phyloP scores from a whole-genome alignment of 1,140 invertebrate genomes.

The Drosophila pseudoobscura region DNA sequence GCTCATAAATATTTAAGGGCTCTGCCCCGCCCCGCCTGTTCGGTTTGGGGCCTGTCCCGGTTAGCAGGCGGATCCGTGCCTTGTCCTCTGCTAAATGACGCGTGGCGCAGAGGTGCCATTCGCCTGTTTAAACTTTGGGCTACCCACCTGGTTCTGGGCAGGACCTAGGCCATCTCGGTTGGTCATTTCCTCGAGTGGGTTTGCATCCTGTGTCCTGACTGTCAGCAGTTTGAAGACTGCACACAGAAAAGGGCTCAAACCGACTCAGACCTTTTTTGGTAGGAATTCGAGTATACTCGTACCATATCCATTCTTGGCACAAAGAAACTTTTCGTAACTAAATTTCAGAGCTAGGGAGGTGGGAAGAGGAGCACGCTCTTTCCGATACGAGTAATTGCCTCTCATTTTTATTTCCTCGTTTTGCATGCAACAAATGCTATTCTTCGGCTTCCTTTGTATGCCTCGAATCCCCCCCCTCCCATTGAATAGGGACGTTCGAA shows the following conservation, averaged over 20 bases:
- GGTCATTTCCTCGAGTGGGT: slow-evolving; percentile 46
- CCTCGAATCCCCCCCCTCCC: too few relatives aligned
- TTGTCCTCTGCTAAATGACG: slow-evolving; percentile 59
- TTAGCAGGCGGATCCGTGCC: slow-evolving; percentile 29
- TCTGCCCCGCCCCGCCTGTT: slow-evolving; percentile 4
- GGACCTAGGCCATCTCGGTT: slow-evolving; percentile 27
- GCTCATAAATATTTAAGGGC: slow-evolving; percentile 61
- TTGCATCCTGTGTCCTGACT: slow-evolving; percentile 31
- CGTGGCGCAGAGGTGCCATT: slow-evolving; percentile 66
- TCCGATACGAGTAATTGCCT: slow-evolving; percentile 52
- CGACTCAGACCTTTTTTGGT: not conserved
- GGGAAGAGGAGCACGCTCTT: too few relatives aligned
- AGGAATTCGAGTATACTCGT: not conserved
- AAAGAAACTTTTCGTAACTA: slow-evolving; percentile 38
- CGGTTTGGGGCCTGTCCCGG: slow-evolving; percentile 16
- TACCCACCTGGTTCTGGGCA: slow-evolving; percentile 2
- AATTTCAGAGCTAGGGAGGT: slow-evolving; percentile 19
- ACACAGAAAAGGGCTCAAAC: not conserved
- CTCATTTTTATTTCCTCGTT: slow-evolving; percentile 49
- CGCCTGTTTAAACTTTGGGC: slow-evolving; percentile 57
- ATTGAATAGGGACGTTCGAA: not conserved
- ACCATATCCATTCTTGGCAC: slow-evolving; percentile 8
- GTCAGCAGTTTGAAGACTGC: slow-evolving; percentile 36
- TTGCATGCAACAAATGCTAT: too few relatives aligned
- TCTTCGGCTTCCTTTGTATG: too few relatives aligned